Base-by-base conservation (phyloP, 2,888 invertebrate species). In the Melanchra persicariae region DNA sequence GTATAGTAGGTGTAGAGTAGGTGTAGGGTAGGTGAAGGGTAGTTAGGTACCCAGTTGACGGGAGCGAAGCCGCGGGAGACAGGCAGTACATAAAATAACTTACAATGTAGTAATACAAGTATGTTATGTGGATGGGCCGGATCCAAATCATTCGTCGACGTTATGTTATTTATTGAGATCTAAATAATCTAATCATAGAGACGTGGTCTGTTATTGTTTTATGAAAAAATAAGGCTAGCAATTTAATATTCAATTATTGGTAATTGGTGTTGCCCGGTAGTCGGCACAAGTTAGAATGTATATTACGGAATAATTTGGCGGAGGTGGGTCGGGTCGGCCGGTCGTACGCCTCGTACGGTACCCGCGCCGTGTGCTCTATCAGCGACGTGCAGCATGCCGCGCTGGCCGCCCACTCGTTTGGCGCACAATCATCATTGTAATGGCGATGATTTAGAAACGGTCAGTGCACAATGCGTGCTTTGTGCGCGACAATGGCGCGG, bases 391-490 rank as follows among this genome's bases (percentile, higher is more conserved):
- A 58, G 47, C 79, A 82, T 72, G 84, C 51, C 61, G 47, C 26
- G 52, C 52, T 34, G 40, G 52, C 69, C 84, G 77, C 81, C 84
- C 82, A 82, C 83, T 69, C 63, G 66, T 61, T 74, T 75, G 64
- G 60, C 37, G 63, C 64, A 74, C 72, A 72, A 79, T 72, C 79
- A 71, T 69, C 77, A 70, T 58, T 61, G 77, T 72, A 72, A 70
- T 77, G 61, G 67, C 67, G 54, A 77, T 68, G 65, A 75, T 76
- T 77, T 80, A 17, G 70, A 82, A 87, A 81, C 83, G 88, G 88
- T 81, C 87, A 80, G 71, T 74, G 74, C 79, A 87, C 88, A 87
- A 87, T 85, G 75, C 70, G 59, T 54, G 63, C 74, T 70, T 63
- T 70, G 67, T 74, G 22, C n/a, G 22, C 7, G 71, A 85, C 79